Evolutionary conservation across 2,888 invertebrate species (phyloP), one percentile per base, ranked within the genome.

Genomic region (Automeris io): DNA sequence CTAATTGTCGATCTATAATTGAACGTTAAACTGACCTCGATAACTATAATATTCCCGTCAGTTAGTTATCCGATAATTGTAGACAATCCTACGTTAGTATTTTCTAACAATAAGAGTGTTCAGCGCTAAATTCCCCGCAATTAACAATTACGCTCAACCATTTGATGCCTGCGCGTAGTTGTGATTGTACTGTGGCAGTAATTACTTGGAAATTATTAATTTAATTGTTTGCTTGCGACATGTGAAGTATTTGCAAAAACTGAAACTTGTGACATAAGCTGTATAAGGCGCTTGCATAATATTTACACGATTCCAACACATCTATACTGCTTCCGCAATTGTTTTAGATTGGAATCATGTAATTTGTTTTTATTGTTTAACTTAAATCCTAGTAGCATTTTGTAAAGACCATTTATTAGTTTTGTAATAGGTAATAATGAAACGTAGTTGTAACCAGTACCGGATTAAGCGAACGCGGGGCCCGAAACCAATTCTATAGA

Each of bases 131-230:
- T 52, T 51, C 47, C 45, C 47, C 46, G 48, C 51, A 54, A 55
- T 59, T 58, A 61, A 42, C 43, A 43, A 52, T 54, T 54, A 54
- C 47, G 49, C 46, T 49, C 42, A 51, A 45, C 49, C 50, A 48
- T 49, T 43, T 47, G 39, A 57, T 46, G 36, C 18, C 44, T 39
- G 42, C 53, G 49, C 47, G 47, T 51, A 29, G 29, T 29, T 53
- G 52, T 56, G 51, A 66, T 62, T 66, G 55, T 55, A 56, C 63
- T 58, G 52, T 55, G 57, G 54, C 54, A 58, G 49, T 53, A 64
- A 64, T 70, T 68, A 64, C 49, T 47, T 44, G 46, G 57, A 58
- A 53, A 55, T 49, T 53, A 58, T 61, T 57, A 57, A 58, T 51
- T 50, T 51, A 54, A 59, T 62, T 53, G 59, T 55, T 47, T 45